phyloP scores from a whole-genome alignment of 2,797 vertebrate genomes.

The Triplophysa bombifrons region DNA sequence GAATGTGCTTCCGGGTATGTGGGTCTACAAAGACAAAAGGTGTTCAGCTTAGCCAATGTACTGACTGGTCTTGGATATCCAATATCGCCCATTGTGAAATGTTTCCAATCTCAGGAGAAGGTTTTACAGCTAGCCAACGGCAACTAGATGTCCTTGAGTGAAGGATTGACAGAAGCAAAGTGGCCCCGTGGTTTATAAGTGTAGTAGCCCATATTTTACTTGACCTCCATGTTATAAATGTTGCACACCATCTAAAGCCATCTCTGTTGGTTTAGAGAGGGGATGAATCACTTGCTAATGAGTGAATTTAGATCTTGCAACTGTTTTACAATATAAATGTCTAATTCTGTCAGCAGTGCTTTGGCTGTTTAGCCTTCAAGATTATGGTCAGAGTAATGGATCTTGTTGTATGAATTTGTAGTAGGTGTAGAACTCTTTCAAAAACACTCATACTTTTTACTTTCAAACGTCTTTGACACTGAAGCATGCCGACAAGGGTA shows the following conservation, averaged over 20 bases:
- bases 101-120: conserved; percentile 56
- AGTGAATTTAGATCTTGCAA: not conserved
- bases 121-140: conserved; percentile 54
- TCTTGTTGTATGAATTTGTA: not conserved
- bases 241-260: conserved; percentile 6
- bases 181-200: conserved; percentile 36
- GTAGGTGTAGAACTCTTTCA: not conserved
- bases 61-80: conserved; percentile 46
- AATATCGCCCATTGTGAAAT: conserved; percentile 53
- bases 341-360: conserved; percentile 13
- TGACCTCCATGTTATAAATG: conserved; percentile 10
- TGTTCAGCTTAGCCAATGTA: conserved; percentile 52
- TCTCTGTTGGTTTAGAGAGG: not conserved
- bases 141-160: conserved; percentile 61
- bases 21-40: conserved; percentile 25
- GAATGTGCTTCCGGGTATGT: not conserved
- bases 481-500: not conserved
- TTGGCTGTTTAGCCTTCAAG: conserved; percentile 40
- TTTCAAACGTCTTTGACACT: conserved; percentile 22
- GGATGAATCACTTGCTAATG: conserved; percentile 36
- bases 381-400: conserved; percentile 33
- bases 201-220: conserved; percentile 25
- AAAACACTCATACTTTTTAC: not conserved
- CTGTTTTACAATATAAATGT: not conserved
- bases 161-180: conserved; percentile 50